These are phyloP conservation scores for Tetramorium parvispinum DNA, from an alignment of 1,140 invertebrate genomes.

Conservation along the genomic window DNA sequence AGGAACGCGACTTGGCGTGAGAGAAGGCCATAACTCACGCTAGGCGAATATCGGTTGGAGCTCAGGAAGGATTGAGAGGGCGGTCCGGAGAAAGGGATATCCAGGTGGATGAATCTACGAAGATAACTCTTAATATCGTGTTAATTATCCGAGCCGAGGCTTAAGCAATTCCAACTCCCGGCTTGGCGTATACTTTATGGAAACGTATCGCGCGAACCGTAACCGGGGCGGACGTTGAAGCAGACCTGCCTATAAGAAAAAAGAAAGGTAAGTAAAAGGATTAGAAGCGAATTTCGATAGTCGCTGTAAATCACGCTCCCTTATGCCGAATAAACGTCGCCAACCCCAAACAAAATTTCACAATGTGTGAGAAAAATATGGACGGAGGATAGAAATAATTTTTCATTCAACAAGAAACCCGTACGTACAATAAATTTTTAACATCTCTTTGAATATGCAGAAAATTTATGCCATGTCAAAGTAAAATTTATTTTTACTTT, in stretches of 20 bases:
- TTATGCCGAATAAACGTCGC: conserved; percentile 13
- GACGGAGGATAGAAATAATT: background rate
- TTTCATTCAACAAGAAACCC: background rate
- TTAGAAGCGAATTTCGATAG: conserved; percentile 46
- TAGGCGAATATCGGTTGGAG: conserved; percentile 66
- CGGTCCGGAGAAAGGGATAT: background rate
- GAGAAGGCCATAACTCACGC: conserved; percentile 65
- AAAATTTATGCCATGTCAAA: background rate
- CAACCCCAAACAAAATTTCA: background rate
- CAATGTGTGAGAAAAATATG: background rate
- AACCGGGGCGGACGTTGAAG: conserved; percentile 29
- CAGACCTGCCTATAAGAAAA: conserved; percentile 23
- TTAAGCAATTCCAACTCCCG: conserved; percentile 62
- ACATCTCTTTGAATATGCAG: background rate
- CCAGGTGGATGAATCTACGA: conserved; percentile 61
- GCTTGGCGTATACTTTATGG: conserved; percentile 56
- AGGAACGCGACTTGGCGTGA: conserved; percentile 64
- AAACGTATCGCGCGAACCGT: conserved; percentile 52
- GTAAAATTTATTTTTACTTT: background rate
- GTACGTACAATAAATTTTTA: background rate
- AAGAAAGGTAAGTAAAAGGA: conserved; percentile 26
- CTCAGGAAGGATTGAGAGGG: conserved; percentile 18
- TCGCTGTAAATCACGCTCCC: conserved; percentile 15
- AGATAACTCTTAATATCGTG: conserved; percentile 75
- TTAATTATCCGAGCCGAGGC: conserved; percentile 69